Percentiles rank a stretch among this genome's conserved stretches.
Conservation (phyloP, 2,888 invertebrate genomes). For the Lomographa bimaculata region DNA sequence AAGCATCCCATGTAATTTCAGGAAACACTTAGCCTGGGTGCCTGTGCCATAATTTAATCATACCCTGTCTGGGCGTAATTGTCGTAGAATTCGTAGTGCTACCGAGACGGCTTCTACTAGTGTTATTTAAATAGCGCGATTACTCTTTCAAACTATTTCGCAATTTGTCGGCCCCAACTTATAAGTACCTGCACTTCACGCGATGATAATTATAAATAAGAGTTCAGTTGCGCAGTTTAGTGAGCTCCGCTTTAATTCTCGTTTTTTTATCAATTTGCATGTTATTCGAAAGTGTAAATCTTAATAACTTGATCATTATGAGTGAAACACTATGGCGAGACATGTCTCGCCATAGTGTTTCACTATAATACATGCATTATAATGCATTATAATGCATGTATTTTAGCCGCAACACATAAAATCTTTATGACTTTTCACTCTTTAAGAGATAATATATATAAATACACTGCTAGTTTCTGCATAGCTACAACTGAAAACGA, state of each 20-base stretch:
- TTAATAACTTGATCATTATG: no score
- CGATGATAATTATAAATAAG: conserved; percentile 20
- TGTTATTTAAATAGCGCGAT: conserved; percentile 51
- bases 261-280: no score
- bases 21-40: conserved; percentile 78
- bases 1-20: conserved; percentile 81
- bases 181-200: conserved; percentile 27
- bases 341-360: no score
- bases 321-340: no score
- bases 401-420: no score
- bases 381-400: conserved; percentile 1
- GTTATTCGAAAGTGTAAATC: no score
- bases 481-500: no score
- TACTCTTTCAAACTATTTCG: conserved; percentile 43
- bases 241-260: no score
- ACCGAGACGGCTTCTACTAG: conserved; percentile 58
- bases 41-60: conserved; percentile 82
- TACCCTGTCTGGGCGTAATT: conserved; percentile 75
- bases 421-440: no score
- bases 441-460: no score
- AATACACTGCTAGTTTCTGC: no score
- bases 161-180: conserved; percentile 32
- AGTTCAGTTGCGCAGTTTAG: conserved; percentile 11
- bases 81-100: conserved; percentile 74
- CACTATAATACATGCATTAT: background rate